Conservation (phyloP, 1,140 invertebrate species). For the Pseudomyrmex pallidus region DNA sequence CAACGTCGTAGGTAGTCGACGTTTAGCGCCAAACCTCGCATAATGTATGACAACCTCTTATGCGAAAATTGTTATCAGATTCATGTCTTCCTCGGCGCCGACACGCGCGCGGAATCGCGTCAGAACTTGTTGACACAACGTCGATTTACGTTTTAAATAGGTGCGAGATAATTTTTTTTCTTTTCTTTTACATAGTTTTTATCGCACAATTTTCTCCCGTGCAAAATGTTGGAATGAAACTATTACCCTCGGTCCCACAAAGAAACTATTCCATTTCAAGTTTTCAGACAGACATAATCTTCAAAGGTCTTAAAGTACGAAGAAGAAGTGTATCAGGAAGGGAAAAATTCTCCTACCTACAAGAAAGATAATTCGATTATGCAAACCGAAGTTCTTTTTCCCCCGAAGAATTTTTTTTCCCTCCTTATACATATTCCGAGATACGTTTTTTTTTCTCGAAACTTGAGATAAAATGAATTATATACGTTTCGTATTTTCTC, state of each 20-base stretch:
- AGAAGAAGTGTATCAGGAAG: neutral
- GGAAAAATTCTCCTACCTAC: constrained; percentile 24
- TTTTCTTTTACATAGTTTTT: neutral
- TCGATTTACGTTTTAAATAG: neutral
- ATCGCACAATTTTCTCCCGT: neutral
- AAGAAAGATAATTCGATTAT: constrained; percentile 39
- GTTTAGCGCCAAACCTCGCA: neutral
- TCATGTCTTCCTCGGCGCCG: neutral
- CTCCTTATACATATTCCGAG: neutral
- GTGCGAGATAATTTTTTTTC: neutral
- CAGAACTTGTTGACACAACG: neutral
- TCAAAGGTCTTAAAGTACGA: constrained; percentile 6
- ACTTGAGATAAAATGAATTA: neutral
- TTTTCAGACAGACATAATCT: constrained; percentile 3
- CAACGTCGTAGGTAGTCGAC: neutral
- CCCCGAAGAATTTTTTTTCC: neutral
- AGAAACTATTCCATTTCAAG: neutral
- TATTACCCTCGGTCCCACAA: constrained; percentile 11
- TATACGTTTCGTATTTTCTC: neutral
- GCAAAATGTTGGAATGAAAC: neutral
- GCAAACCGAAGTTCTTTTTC: constrained; percentile 23
- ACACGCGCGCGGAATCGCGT: neutral
- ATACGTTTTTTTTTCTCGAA: neutral
- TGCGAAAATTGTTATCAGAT: neutral
- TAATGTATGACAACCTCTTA: neutral